Conservation (phyloP, 2,797 vertebrate species). For the Babyrousa celebensis region DNA sequence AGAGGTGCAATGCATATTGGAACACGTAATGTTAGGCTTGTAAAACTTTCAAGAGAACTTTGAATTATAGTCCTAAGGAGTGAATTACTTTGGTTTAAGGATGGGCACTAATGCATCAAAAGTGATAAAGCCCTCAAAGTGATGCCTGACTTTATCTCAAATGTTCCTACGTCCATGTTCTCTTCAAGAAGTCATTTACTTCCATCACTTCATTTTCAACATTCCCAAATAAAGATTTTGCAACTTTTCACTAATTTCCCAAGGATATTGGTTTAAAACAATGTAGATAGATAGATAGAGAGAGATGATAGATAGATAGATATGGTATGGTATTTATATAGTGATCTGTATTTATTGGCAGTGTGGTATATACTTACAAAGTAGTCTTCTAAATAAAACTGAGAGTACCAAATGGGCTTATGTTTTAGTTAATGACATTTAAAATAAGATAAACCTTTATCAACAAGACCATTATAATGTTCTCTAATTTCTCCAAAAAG, state of each 20-base stretch:
- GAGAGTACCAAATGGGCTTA: neutral
- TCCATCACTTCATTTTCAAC: neutral
- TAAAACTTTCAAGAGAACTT: slow-evolving; percentile 67
- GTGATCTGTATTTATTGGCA: neutral
- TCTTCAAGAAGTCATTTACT: neutral
- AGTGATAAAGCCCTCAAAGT: neutral
- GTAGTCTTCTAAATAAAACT: neutral
- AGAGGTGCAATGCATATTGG: slow-evolving; percentile 76
- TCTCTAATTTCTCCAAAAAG: neutral
- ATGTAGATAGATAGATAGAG: neutral
- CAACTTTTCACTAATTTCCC: neutral
- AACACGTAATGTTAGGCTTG: slow-evolving; percentile 27
- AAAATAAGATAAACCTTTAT: slow-evolving; percentile 2
- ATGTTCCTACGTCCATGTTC: neutral
- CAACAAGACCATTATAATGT: neutral
- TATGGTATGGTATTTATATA: neutral
- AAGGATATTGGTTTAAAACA: neutral
- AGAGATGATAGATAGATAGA: neutral
- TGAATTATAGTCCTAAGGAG: slow-evolving; percentile 61
- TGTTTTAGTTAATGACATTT: neutral
- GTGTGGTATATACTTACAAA: neutral
- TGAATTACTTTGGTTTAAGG: slow-evolving; percentile 24
- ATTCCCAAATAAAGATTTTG: neutral
- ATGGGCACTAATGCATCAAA: neutral
- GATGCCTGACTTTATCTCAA: neutral